A percentile compares a stretch with the other conserved stretches of the same genome.
These are phyloP conservation scores for Virgularia gustaviana DNA, from an alignment of 92 coral and sea anemone genomes.

Conservation along the genomic window DNA sequence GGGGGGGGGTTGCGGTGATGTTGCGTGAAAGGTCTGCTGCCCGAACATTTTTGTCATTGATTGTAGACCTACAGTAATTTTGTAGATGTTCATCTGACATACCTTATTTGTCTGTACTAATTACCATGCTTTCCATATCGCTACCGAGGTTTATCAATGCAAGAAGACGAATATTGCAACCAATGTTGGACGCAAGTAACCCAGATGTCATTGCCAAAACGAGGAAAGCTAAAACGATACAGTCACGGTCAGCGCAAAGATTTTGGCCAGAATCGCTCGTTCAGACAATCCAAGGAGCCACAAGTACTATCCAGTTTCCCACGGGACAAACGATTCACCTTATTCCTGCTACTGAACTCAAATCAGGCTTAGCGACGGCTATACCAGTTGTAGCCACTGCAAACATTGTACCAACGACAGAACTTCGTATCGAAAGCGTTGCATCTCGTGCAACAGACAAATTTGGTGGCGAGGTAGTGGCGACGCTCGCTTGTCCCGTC, in stretches of 20 bases:
- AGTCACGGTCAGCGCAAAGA: slow-evolving; percentile 89
- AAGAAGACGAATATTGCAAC: slow-evolving; percentile 91
- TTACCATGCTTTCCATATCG: too few species aligned
- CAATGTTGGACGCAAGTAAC: slow-evolving; percentile 96
- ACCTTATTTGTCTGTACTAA: neutral
- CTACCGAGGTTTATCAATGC: slow-evolving; percentile 91
- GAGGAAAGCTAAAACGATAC: slow-evolving; percentile 78
- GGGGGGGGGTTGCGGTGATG: too few species aligned
- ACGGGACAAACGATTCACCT: slow-evolving; percentile 25
- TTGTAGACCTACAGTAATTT: neutral
- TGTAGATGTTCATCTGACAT: neutral
- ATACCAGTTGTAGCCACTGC: slow-evolving; percentile 2
- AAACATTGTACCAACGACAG: slow-evolving; percentile 3
- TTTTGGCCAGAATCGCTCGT: slow-evolving; percentile 98
- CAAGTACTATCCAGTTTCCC: slow-evolving; percentile 31
- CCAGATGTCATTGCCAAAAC: slow-evolving; percentile 81
- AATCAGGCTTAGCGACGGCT: slow-evolving; percentile 18
- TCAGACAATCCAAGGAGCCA: slow-evolving; percentile 40
- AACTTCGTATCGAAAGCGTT: slow-evolving; percentile 17
- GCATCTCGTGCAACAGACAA: neutral
- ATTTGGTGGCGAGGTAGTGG: too few species aligned
- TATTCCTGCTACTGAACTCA: slow-evolving; percentile 19
- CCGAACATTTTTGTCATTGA: too few species aligned
- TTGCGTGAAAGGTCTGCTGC: too few species aligned
- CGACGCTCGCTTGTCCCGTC: too few species aligned